Evolutionary conservation across 1,140 invertebrate genomes (phyloP).

Genomic region (Drosophila pallidifrons): DNA sequence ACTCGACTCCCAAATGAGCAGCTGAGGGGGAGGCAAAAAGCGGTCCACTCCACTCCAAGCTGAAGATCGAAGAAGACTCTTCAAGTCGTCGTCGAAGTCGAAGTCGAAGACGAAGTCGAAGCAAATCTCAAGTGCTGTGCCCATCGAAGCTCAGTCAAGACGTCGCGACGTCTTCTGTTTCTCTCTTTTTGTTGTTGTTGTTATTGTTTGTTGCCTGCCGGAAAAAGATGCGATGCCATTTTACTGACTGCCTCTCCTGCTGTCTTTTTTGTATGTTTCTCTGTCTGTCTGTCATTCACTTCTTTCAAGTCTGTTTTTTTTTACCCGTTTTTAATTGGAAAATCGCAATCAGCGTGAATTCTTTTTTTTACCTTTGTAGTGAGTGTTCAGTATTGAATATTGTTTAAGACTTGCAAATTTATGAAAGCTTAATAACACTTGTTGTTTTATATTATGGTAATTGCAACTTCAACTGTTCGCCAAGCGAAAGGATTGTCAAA

Average conservation of each 20-base stretch:
- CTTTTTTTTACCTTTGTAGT: neutral
- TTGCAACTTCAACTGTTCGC: too few species aligned
- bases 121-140: conserved; percentile 12
- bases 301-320: conserved; percentile 7
- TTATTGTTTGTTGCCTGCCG: conserved; percentile 17
- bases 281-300: conserved; percentile 5
- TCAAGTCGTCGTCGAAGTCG: conserved; percentile 21
- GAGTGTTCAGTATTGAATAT: too few species aligned
- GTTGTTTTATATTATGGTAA: neutral
- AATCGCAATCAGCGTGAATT: neutral
- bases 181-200: conserved; percentile 1
- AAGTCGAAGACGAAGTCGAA: conserved; percentile 19
- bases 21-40: neutral
- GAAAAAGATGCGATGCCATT: conserved; percentile 25
- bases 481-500: neutral
- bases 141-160: conserved; percentile 24
- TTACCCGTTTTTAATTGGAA: conserved; percentile 2
- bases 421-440: too few species aligned
- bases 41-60: conserved; percentile 12
- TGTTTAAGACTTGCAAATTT: too few species aligned
- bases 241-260: neutral
- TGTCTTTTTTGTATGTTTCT: conserved; percentile 2
- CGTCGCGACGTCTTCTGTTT: neutral
- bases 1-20: conserved; percentile 5
- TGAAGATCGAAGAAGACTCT: conserved; percentile 23